Evolutionary conservation across 1,140 invertebrate species (phyloP), one percentile per base, ranked within the genome.

Genomic region (Luehdorfia chinensis): DNA sequence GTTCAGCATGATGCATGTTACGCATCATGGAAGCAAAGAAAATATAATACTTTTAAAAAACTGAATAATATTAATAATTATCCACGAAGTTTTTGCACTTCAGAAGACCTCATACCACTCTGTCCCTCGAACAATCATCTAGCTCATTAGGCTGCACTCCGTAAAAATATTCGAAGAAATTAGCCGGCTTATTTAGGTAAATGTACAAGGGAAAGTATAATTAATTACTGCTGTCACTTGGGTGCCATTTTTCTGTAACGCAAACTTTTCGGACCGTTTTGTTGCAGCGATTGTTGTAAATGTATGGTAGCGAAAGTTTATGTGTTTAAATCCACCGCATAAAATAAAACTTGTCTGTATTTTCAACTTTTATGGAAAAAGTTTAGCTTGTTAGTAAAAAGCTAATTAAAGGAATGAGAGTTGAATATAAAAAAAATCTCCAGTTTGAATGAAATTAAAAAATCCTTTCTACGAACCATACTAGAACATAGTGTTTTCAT

Each of bases 151-250:
- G 51, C 57, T 49, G 44, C 51, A 60, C 43, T 52, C 46, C 58
- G 57, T 49, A 69, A 73, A 76, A 76, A 66, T 70, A 66, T 72
- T 75, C 48, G 58, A 63, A 63, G 64, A 74, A 75, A 77, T 78
- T 68, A 73, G 63, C 51, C 47, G 55, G 45, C 41, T 69, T 58
- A 66, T 75, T 65, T 44, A 16, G 34, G 46, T 49, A 47, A 58
- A 55, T 63, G 67, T 59, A 68, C 70, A 46, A 55, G 48, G 55
- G 56, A 19, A 18, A 62, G 62, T 67, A 55, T 67, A 57, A 70
- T 75, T 73, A 75, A 59, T 72, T 53, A 65, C 47, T 60, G 53
- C 53, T 55, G 48, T 58, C 39, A 50, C 37, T 45, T 7, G 16
- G 13, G 14, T 43, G 14, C 25, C 25, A 43, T 28, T 43, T 43